These are phyloP conservation scores for Mesochorus sp. DNA, from an alignment of 2,888 invertebrate genomes.

Conservation along the genomic window DNA sequence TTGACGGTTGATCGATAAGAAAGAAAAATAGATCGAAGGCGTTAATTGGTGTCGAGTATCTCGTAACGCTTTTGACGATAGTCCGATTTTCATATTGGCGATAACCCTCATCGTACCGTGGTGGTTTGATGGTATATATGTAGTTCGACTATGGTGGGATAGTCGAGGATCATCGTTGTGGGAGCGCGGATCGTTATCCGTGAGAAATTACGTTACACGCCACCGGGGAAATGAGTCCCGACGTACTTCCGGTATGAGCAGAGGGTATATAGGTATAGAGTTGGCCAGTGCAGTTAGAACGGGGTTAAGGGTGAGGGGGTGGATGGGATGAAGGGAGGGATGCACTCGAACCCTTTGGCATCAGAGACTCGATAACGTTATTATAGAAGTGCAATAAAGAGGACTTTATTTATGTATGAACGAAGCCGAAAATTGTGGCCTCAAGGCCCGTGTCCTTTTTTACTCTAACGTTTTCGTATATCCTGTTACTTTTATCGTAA, in stretches of 20 bases:
- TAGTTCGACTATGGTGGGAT: not conserved
- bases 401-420: constrained; percentile 28
- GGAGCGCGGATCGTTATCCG: constrained; percentile 40
- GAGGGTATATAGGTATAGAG: no score
- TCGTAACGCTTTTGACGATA: not conserved
- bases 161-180: constrained; percentile 34
- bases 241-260: constrained; percentile 32
- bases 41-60: not conserved
- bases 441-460: not conserved
- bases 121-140: not conserved
- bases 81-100: not conserved
- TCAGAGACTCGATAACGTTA: constrained; percentile 21
- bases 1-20: no score
- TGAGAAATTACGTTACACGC: constrained; percentile 45
- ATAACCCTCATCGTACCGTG: not conserved
- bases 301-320: not conserved
- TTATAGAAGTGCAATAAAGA: constrained; percentile 35
- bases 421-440: constrained; percentile 13
- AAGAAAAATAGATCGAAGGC: not conserved
- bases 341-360: not conserved
- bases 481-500: constrained; percentile 5
- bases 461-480: not conserved
- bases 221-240: constrained; percentile 49
- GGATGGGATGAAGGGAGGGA: not conserved
- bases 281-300: not conserved